Evolutionary conservation across 2,888 invertebrate genomes (phyloP), one percentile per base, ranked within the genome.

Genomic region (Tanypteryx hageni): DNA sequence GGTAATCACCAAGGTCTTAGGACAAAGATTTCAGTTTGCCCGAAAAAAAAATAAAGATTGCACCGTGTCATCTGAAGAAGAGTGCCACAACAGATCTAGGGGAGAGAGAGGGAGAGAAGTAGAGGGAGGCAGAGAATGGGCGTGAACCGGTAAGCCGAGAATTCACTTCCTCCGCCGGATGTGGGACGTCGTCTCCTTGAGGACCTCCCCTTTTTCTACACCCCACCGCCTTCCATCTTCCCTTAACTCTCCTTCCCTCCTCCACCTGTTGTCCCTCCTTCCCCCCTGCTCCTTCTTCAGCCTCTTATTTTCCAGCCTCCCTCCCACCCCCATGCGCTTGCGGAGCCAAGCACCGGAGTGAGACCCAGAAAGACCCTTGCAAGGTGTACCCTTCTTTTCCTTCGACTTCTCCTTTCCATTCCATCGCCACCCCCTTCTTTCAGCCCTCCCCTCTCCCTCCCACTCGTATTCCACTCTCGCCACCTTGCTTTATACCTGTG

Each of bases 81-180:
- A 76, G 76, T 27, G 27, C 76, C 76, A 27, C 18, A 7, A 27
- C 27, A 76, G 76, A 76, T 3, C 22, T 68, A 68, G 16, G 0
- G 18, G 11, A 4, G 76, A n/a, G n/a, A n/a, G n/a, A n/a, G n/a
- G n/a, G n/a, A n/a, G n/a, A 44, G 27, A 3, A n/a, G n/a, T n/a
- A n/a, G 31, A 18, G 10, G 44, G 27, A n/a, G 89, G 16, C 4
- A 68, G 64, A 44, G 18, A 44, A 7, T 27, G 68, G 89, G 89
- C 64, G 89, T 89, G 89, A 64, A 64, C 89, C 89, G 68, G 89
- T 89, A 89, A 89, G 89, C 89, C 89, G 89, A 89, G 89, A 89
- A 44, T 89, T 68, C 89, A 89, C 89, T 89, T 89, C 89, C 89
- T 59, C 18, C 27, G 89, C 89, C 89, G 89, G 89, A 89, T 89